These are phyloP conservation scores for Oreochromis niloticus DNA, from an alignment of 2,113 vertebrate species.

Conservation along the genomic window DNA sequence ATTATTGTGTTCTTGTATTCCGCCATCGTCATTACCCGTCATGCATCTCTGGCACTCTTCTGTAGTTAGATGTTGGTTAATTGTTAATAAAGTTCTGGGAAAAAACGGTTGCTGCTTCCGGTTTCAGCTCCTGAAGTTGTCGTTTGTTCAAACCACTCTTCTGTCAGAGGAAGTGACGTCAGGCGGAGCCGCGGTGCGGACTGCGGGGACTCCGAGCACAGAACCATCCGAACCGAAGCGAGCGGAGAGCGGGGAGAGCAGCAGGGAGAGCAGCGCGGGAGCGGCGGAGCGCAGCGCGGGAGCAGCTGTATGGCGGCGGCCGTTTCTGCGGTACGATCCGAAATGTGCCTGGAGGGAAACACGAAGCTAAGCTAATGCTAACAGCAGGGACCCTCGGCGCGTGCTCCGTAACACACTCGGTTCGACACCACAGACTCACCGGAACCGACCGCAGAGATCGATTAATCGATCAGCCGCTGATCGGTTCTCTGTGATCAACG, in stretches of 20 bases:
- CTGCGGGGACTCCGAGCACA: background rate
- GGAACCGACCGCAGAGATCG: background rate
- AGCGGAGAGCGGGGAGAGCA: background rate
- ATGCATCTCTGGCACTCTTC: background rate
- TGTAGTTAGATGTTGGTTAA: background rate
- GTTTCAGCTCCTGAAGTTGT: background rate
- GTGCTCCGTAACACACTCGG: background rate
- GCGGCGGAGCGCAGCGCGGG: background rate
- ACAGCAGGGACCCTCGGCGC: background rate
- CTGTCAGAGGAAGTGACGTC: conserved; percentile 3
- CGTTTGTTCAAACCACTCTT: background rate
- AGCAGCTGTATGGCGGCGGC: conserved; percentile 39
- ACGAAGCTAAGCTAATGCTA: conserved; percentile 34
- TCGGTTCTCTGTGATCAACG: background rate
- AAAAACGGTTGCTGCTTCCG: background rate
- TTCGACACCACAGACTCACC: background rate
- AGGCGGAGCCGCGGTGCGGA: background rate
- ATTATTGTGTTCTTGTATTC: background rate
- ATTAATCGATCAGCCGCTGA: background rate
- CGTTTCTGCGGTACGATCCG: conserved; percentile 37
- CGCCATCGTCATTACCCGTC: background rate
- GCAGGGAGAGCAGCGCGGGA: background rate
- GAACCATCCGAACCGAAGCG: background rate
- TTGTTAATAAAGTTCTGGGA: background rate
- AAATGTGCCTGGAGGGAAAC: background rate